A percentile compares a stretch with the other conserved stretches of the same genome.
phyloP scores from a whole-genome alignment of 2,113 vertebrate genomes.

The Gymnobelideus leadbeateri region DNA sequence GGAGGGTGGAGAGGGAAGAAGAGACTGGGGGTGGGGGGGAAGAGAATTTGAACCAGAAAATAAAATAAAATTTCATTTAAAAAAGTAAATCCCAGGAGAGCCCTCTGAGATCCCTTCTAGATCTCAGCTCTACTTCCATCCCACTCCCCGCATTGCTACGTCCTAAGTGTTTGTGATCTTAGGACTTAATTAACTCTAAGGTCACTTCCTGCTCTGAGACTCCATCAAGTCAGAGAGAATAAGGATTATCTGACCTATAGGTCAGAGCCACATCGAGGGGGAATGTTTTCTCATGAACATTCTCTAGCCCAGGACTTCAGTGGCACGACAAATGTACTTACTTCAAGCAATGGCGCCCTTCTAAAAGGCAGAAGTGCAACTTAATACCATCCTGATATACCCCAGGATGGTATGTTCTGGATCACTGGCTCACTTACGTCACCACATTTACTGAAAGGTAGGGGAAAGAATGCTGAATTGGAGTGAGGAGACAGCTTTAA shows the following conservation, averaged over 20 bases:
- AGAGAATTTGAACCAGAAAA: not conserved
- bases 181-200: not conserved
- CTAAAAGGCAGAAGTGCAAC: not conserved
- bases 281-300: not conserved
- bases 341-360: not conserved
- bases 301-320: not conserved
- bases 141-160: not conserved
- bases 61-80: not conserved
- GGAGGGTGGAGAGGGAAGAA: not conserved
- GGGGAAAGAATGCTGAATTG: not conserved
- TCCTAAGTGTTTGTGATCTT: not conserved
- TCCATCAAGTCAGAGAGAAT: not conserved
- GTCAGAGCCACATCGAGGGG: not conserved
- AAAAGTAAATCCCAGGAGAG: not conserved
- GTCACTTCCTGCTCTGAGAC: not conserved
- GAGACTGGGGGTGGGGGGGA: not conserved
- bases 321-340: not conserved
- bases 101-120: not conserved
- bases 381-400: not conserved
- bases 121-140: not conserved
- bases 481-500: not conserved
- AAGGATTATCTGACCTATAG: not conserved
- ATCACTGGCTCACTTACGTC: not conserved
- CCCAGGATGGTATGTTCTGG: not conserved
- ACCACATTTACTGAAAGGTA: not conserved